These are phyloP conservation scores for Pituophis catenifer DNA, from an alignment of 2,113 vertebrate species.

Conservation along the genomic window DNA sequence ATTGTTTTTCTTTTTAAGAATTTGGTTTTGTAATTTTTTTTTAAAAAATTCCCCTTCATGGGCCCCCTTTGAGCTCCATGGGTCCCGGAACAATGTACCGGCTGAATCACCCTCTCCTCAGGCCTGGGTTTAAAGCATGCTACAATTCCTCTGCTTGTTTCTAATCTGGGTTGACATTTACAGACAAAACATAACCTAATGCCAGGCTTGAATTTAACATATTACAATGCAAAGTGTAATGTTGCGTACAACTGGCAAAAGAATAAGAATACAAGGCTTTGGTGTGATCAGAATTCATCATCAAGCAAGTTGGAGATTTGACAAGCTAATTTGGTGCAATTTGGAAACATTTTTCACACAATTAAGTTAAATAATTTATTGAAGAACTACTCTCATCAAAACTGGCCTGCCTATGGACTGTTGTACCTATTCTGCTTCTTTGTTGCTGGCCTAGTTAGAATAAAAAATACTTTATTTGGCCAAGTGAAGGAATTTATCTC, in stretches of 20 bases:
- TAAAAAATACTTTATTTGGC: neutral
- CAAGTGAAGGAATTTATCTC: neutral
- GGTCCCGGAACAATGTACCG: too few relatives aligned
- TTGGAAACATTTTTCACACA: neutral
- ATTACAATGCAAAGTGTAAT: neutral
- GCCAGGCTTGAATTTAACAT: neutral
- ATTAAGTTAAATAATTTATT: neutral
- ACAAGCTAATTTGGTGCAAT: neutral
- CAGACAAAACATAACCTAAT: neutral
- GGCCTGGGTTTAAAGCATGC: neutral
- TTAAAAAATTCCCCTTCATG: too few relatives aligned
- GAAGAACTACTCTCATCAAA: conserved; percentile 3
- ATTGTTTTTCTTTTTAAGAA: too few relatives aligned
- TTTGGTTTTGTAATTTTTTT: too few relatives aligned
- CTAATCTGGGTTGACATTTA: neutral
- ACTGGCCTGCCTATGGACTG: rapidly evolving
- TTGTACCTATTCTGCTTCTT: neutral
- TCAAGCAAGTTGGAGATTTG: neutral
- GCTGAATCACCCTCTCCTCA: too few relatives aligned
- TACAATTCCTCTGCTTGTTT: neutral
- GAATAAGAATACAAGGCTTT: neutral
- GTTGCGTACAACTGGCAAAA: rapidly evolving
- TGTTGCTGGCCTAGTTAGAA: neutral
- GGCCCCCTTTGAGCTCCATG: too few relatives aligned
- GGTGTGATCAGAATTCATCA: neutral